phyloP scores from a whole-genome alignment of 2,113 vertebrate genomes.

The Heterocephalus glaber region DNA sequence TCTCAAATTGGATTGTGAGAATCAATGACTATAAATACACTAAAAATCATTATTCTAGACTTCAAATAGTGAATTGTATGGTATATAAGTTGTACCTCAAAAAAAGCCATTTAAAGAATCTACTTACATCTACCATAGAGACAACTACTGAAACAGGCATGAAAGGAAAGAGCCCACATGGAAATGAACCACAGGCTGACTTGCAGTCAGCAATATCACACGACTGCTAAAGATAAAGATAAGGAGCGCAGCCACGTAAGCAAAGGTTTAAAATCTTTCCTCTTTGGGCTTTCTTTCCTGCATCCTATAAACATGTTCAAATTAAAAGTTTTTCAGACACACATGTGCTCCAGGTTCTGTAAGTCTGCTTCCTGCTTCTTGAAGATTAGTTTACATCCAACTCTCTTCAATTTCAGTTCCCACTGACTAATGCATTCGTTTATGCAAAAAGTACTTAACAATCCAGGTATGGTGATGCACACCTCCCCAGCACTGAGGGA shows the following conservation, averaged over 20 bases:
- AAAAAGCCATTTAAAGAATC: not conserved
- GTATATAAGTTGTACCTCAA: not conserved
- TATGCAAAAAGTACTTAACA: not conserved
- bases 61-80: not conserved
- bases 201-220: not conserved
- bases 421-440: not conserved
- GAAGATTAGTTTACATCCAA: not conserved
- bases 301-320: not conserved
- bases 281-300: not conserved
- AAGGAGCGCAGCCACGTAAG: too few relatives aligned
- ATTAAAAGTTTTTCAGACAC: not conserved
- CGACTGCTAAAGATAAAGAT: not conserved
- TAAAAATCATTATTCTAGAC: not conserved
- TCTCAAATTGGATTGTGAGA: not conserved
- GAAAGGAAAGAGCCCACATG: not conserved
- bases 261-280: not conserved
- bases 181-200: not conserved
- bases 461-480: not conserved
- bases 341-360: not conserved
- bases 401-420: not conserved
- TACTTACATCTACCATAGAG: not conserved
- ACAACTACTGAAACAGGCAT: not conserved
- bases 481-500: not conserved
- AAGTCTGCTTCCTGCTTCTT: not conserved
- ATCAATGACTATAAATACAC: not conserved